phyloP scores from a whole-genome alignment of 2,113 vertebrate genomes.

The Podocnemis expansa region DNA sequence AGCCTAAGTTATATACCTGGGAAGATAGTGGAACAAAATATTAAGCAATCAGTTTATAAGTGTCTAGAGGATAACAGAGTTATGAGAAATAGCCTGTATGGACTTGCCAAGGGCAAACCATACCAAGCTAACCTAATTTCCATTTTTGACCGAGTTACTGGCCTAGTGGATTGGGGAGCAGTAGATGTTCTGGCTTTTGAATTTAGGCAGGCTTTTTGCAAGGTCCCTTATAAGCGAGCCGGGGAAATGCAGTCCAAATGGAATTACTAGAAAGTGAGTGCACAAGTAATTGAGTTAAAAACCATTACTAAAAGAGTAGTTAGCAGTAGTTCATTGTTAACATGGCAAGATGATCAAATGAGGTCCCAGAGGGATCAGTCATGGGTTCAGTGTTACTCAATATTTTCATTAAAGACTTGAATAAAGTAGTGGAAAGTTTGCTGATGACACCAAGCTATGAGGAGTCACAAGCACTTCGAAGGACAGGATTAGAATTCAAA shows the following conservation, averaged over 20 bases:
- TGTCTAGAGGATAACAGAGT: too few relatives aligned
- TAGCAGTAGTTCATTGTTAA: neutral
- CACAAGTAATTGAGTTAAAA: neutral
- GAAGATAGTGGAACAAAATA: neutral
- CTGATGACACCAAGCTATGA: neutral
- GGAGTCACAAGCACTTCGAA: neutral
- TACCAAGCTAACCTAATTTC: neutral
- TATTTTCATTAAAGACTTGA: neutral
- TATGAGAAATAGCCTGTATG: too few relatives aligned
- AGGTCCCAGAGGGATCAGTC: neutral
- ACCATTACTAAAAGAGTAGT: neutral
- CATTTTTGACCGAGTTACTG: neutral
- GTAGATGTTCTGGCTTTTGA: neutral
- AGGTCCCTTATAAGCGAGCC: neutral
- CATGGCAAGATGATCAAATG: neutral
- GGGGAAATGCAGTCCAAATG: neutral
- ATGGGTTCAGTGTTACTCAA: too few relatives aligned
- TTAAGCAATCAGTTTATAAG: neutral
- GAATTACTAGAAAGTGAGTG: neutral
- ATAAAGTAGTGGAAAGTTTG: neutral
- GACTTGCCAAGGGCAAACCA: neutral
- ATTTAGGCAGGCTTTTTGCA: neutral
- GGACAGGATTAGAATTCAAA: neutral
- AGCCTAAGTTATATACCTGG: neutral
- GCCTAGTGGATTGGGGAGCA: neutral